Conservation (phyloP, 1,140 invertebrate species). For the Radopholus similis region DNA sequence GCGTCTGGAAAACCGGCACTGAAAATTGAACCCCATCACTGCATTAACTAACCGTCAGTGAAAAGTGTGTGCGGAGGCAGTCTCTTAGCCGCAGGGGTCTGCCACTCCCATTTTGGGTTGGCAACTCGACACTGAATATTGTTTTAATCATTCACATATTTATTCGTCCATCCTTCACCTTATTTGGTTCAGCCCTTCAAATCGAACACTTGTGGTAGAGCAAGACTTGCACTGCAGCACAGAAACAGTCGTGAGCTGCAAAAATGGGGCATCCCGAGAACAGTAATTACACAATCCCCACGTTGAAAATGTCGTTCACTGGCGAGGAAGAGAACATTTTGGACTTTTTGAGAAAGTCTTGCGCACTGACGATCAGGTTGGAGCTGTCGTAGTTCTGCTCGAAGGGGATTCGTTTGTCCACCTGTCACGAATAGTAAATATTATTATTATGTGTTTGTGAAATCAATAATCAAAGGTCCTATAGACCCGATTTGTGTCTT, state of each 20-base stretch:
- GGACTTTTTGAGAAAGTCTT: slow-evolving; percentile 22
- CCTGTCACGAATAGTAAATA: slow-evolving; percentile 21
- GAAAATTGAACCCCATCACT: background rate
- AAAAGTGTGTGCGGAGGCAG: slow-evolving; percentile 22
- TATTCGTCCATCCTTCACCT: background rate
- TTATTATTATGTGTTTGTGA: too few relatives aligned
- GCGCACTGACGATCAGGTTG: slow-evolving; percentile 22
- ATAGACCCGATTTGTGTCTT: slow-evolving; percentile 36
- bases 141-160: background rate
- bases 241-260: slow-evolving; percentile 21
- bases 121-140: slow-evolving; percentile 12
- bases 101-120: background rate
- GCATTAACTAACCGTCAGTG: background rate
- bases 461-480: background rate
- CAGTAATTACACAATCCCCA: background rate
- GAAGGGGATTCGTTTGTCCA: slow-evolving; percentile 27
- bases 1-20: slow-evolving; percentile 1
- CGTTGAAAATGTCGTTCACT: slow-evolving; percentile 44
- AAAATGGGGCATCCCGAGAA: slow-evolving; percentile 5
- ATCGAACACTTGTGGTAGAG: slow-evolving; percentile 11
- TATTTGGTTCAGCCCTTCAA: slow-evolving; percentile 24
- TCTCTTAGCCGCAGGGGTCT: slow-evolving; percentile 3
- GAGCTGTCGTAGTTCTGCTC: slow-evolving; percentile 43
- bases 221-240: slow-evolving; percentile 16
- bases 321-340: slow-evolving; percentile 32